phyloP scores from a whole-genome alignment of 2,113 vertebrate species.

The Mesembrinibis cayennensis region DNA sequence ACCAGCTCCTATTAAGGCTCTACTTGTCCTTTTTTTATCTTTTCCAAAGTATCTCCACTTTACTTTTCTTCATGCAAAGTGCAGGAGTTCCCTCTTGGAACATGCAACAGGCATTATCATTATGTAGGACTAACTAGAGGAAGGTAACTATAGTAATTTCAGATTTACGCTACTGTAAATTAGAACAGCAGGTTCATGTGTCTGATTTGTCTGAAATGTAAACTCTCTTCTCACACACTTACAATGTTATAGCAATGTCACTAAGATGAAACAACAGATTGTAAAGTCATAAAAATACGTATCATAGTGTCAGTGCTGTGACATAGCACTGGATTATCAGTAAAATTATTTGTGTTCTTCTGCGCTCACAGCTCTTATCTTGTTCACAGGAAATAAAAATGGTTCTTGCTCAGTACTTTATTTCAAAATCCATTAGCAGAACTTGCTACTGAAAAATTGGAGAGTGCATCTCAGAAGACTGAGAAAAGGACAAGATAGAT shows the following conservation, averaged over 20 bases:
- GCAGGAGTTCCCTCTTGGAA: background rate
- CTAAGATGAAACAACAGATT: background rate
- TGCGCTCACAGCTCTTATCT: background rate
- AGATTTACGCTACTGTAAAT: background rate
- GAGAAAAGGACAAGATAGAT: background rate
- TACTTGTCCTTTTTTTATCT: background rate
- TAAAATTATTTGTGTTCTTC: background rate
- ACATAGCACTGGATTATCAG: background rate
- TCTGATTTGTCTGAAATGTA: background rate
- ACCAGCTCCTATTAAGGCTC: background rate
- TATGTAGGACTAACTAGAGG: background rate
- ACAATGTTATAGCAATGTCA: background rate
- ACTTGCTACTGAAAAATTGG: background rate
- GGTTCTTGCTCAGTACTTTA: background rate
- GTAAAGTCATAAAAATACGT: background rate
- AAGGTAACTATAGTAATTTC: background rate
- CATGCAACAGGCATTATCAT: background rate
- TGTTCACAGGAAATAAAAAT: background rate
- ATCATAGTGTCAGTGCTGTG: background rate
- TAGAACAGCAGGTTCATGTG: background rate
- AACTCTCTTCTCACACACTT: background rate
- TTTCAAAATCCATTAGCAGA: background rate
- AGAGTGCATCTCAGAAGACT: background rate
- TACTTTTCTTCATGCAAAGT: background rate
- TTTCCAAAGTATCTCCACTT: background rate